Base-by-base conservation (phyloP, 64 coral and sea anemone genomes). In the Stichodactyla helianthus region DNA sequence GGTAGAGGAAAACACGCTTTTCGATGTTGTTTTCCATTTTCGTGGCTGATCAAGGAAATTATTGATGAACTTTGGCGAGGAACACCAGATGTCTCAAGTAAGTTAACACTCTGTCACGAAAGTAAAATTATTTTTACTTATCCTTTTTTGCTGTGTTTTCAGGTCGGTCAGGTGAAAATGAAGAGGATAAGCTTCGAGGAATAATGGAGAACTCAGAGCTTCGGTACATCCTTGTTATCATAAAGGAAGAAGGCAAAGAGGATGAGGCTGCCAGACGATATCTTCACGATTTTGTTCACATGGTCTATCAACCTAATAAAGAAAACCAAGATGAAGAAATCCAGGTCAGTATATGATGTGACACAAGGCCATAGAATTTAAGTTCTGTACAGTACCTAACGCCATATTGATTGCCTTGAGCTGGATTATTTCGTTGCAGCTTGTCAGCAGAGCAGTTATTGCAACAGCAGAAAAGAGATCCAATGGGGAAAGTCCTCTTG, bases 251-350 rank as follows among this genome's bases (percentile, higher is more conserved):
- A 58, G 84, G 89, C 6, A 65, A 59, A 14, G 65, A 82, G 19
- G 51, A 86, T 2, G n/a, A 77, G 17, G 25, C 86, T 15, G 70
- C 68, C 23, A 52, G 56, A 1, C 22, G 81, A 4, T 98, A 98
- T 82, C 54, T 98, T 10, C 62, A 82, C 50, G 95, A 98, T 71
- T 98, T 93, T 65, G 89, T 98, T 15, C 92, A 98, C 82, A 93
- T 98, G 95, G 83, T 93, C 16, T 93, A 98, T 89, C 89, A 87
- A 67, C 77, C 95, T 19, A 54, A 12, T 50, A 85, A 68, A n/a
- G 58, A 86, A 58, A 89, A 57, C 52, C 82, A 98, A 71, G 79
- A 71, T 20, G 61, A 88, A 79, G 91, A 91, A 60, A 19, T 86
- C 23, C 55, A 91, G 84, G 89, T 91, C 50, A 90, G 61, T 71